A percentile compares a stretch with the other conserved stretches of the same genome.
Evolutionary conservation across 2,888 invertebrate species (phyloP).

Genomic region (Ectemnius lituratus): DNA sequence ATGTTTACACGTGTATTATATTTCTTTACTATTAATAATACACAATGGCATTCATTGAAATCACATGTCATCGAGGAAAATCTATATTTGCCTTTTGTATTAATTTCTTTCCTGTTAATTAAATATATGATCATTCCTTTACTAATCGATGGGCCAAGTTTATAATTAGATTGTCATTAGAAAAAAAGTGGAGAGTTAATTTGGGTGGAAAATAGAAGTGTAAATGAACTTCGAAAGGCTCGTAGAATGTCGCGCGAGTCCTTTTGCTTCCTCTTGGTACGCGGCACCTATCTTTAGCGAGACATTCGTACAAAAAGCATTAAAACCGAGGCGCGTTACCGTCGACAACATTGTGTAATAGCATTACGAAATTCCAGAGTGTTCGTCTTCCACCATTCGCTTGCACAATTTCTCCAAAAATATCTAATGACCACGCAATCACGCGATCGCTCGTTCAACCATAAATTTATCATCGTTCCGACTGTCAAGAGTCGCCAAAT

Average conservation of each 20-base stretch:
- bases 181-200: too few species aligned
- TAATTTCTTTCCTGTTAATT: too few species aligned
- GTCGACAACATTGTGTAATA: slow-evolving; percentile 58
- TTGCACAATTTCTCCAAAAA: slow-evolving; percentile 47
- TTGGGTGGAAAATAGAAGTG: slow-evolving; percentile 19
- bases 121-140: too few species aligned
- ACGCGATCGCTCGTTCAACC: slow-evolving; percentile 7
- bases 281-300: slow-evolving; percentile 53
- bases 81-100: too few species aligned
- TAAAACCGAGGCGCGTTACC: slow-evolving; percentile 52
- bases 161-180: too few species aligned
- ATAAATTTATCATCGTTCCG: slow-evolving; percentile 10
- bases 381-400: slow-evolving; percentile 38
- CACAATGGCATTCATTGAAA: too few species aligned
- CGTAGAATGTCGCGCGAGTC: slow-evolving; percentile 23
- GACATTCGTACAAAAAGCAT: slow-evolving; percentile 50
- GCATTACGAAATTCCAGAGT: slow-evolving; percentile 51
- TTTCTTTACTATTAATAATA: too few species aligned
- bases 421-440: slow-evolving; percentile 6
- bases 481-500: neutral
- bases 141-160: too few species aligned
- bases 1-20: too few species aligned
- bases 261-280: slow-evolving; percentile 42
- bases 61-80: too few species aligned
- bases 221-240: neutral